Evolutionary conservation across 2,113 vertebrate genomes (phyloP).

Genomic region (Mugil cephalus): DNA sequence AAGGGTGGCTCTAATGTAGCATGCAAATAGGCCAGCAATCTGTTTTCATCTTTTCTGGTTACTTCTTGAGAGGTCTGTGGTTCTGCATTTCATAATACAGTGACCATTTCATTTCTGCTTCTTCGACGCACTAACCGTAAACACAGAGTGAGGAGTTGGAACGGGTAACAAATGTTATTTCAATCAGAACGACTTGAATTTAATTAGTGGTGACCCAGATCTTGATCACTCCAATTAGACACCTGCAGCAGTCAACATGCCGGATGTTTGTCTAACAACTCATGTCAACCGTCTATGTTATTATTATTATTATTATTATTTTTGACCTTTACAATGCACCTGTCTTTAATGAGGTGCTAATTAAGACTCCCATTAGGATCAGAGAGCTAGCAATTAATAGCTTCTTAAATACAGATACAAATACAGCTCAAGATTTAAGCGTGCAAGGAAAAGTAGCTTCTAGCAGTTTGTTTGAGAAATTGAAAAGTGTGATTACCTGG

Average conservation of each 20-base stretch:
- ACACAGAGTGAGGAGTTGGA: not conserved
- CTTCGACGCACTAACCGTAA: not conserved
- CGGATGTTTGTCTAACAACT: constrained; percentile 49
- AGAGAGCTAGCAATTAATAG: constrained; percentile 44
- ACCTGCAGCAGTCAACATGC: constrained; percentile 38
- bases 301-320: not conserved
- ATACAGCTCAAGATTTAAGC: constrained; percentile 14
- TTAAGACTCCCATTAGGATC: constrained; percentile 50
- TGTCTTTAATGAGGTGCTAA: constrained; percentile 61
- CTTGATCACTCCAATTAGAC: constrained; percentile 47
- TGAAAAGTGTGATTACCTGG: not conserved
- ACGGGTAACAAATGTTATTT: constrained; percentile 12
- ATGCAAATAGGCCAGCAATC: constrained; percentile 24
- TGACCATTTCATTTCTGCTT: not conserved
- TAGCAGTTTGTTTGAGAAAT: constrained; percentile 15
- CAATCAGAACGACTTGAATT: constrained; percentile 37
- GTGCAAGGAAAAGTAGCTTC: constrained; percentile 18
- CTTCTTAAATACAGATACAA: constrained; percentile 39
- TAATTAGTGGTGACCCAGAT: constrained; percentile 34
- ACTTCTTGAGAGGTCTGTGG: constrained; percentile 8
- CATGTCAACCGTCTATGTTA: constrained; percentile 21
- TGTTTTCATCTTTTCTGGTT: constrained; percentile 27
- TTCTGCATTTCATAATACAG: constrained; percentile 12
- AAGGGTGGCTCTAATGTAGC: constrained; percentile 49
- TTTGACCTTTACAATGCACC: constrained; percentile 56